Conservation (phyloP, 2,797 vertebrate species). For the Uromys caudimaculatus region DNA sequence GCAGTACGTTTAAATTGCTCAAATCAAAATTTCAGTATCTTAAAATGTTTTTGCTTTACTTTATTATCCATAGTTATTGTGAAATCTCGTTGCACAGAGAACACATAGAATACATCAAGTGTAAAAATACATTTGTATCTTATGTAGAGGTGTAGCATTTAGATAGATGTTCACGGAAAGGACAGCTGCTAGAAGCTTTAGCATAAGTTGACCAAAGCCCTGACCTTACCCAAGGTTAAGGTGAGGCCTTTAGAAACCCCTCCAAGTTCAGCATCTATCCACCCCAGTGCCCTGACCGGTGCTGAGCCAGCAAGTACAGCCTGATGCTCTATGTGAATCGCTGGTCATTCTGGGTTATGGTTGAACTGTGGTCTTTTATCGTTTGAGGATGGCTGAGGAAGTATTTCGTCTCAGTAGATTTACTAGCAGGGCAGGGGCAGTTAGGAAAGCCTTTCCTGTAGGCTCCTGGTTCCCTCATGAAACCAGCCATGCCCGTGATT, state of each 20-base stretch:
- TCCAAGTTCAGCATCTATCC: background rate
- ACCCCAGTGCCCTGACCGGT: background rate
- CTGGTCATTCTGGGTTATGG: background rate
- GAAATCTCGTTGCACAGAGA: constrained; percentile 41
- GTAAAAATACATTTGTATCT: background rate
- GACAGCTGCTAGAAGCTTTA: background rate
- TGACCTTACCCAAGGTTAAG: background rate
- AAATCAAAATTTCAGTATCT: background rate
- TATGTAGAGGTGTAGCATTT: background rate
- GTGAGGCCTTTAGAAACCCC: background rate
- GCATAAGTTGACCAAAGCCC: background rate
- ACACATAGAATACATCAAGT: background rate
- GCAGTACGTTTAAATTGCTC: background rate
- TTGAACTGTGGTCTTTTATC: constrained; percentile 14
- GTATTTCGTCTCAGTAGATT: background rate
- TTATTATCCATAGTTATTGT: background rate
- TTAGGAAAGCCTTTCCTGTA: background rate
- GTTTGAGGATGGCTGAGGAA: background rate
- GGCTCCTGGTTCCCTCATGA: background rate
- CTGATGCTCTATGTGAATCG: background rate
- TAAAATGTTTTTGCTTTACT: background rate
- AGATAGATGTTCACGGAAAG: background rate
- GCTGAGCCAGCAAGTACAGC: background rate
- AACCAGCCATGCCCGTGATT: background rate
- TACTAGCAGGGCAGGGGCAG: background rate